These are phyloP conservation scores for Sebastes vulpes DNA, from an alignment of 2,797 vertebrate genomes.

Conservation along the genomic window DNA sequence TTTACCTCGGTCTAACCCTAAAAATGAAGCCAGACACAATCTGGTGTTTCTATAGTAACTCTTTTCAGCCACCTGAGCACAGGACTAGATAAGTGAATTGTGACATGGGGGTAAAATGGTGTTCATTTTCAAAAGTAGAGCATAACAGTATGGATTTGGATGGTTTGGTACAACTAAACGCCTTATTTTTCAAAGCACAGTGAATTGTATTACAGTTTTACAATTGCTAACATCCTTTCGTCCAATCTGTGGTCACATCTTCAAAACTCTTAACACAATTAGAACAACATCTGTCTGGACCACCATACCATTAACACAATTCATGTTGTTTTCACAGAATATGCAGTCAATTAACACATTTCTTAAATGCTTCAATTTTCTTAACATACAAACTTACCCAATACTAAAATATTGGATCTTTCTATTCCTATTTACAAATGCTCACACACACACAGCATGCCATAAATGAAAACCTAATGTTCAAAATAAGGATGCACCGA, in stretches of 20 bases:
- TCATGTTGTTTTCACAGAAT: not conserved
- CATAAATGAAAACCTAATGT: not conserved
- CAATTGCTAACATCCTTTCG: not conserved
- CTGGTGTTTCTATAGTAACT: slow-evolving; percentile 11
- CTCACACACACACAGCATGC: not conserved
- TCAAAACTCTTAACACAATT: too few species aligned
- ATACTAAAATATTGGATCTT: not conserved
- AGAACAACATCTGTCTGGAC: too few species aligned
- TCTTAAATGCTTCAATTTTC: not conserved
- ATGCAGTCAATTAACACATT: not conserved
- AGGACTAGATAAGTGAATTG: not conserved
- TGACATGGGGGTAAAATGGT: not conserved
- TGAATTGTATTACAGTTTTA: not conserved
- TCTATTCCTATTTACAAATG: not conserved
- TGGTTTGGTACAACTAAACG: not conserved
- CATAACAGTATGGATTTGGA: not conserved
- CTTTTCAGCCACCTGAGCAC: not conserved
- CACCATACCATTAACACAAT: too few species aligned
- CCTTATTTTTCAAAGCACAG: not conserved
- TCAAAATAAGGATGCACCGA: not conserved
- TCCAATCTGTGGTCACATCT: not conserved
- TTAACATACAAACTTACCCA: not conserved
- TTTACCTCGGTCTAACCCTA: not conserved
- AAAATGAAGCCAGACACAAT: not conserved
- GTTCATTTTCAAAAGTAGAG: not conserved